phyloP scores from a whole-genome alignment of 1,140 invertebrate genomes.

The Drosophila sucinea region DNA sequence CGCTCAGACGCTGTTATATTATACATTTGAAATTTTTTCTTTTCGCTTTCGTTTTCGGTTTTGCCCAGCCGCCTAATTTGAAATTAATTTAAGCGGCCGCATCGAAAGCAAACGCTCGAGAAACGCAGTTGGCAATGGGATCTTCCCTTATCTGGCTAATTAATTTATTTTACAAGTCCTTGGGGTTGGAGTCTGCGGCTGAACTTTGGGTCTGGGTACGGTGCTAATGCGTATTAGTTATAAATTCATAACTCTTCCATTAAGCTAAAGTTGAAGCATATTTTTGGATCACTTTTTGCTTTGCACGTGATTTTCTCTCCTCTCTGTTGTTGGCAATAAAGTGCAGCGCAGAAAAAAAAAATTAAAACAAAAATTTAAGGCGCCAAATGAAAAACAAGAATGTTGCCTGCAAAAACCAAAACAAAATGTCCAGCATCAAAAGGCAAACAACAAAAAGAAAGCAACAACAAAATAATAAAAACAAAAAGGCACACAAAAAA shows the following conservation, averaged over 20 bases:
- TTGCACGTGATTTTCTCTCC: constrained; percentile 37
- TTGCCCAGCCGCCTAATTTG: constrained; percentile 60
- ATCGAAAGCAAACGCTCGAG: constrained; percentile 22
- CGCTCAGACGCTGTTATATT: constrained; percentile 11
- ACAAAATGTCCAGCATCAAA: constrained; percentile 50
- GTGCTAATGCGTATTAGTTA: constrained; percentile 67
- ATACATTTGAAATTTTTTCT: constrained; percentile 11
- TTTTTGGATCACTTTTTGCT: constrained; percentile 5
- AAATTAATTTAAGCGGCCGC: constrained; percentile 66
- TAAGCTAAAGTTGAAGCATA: constrained; percentile 32
- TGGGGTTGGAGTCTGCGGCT: not conserved
- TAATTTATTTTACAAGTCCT: constrained; percentile 64
- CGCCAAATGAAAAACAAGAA: constrained; percentile 74
- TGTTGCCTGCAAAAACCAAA: constrained; percentile 40
- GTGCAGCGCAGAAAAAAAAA: constrained; percentile 11
- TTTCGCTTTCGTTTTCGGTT: constrained; percentile 52
- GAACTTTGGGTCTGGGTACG: not conserved
- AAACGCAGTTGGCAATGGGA: not conserved
- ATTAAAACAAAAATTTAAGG: constrained; percentile 52
- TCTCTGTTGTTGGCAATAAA: constrained; percentile 60
- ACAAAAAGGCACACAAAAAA: constrained; percentile 11
- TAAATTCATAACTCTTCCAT: constrained; percentile 77
- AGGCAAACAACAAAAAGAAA: constrained; percentile 35
- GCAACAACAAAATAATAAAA: constrained; percentile 28
- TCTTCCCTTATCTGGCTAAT: constrained; percentile 66